These are phyloP conservation scores for Drosophila longiperda DNA, from an alignment of 2,888 invertebrate genomes.

Conservation along the genomic window DNA sequence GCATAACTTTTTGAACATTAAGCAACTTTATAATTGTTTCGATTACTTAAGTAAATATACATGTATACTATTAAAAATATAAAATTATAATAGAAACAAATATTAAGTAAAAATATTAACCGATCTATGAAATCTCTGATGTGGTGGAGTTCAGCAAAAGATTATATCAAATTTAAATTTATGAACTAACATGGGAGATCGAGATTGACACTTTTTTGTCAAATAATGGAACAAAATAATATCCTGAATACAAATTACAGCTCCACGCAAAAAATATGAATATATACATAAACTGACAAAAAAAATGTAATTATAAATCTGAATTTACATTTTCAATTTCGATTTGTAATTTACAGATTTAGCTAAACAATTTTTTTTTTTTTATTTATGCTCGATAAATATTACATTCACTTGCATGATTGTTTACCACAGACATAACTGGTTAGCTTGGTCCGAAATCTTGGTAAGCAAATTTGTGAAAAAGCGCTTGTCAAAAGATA, in stretches of 20 bases:
- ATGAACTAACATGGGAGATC: not conserved
- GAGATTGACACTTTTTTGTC: not conserved
- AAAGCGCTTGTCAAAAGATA: not conserved
- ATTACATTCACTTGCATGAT: not conserved
- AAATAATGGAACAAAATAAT: not conserved
- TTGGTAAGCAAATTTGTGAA: not conserved
- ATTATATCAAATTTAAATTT: not conserved
- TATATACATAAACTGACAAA: not conserved
- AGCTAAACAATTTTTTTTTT: not conserved
- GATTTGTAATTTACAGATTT: not conserved
- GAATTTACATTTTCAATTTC: not conserved
- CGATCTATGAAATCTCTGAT: not conserved
- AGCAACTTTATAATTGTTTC: not conserved
- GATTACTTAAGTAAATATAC: not conserved
- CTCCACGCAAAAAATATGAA: not conserved
- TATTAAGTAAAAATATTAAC: not conserved
- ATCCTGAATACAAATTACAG: not conserved
- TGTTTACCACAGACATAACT: not conserved
- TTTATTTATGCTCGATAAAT: not conserved
- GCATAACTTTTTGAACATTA: not conserved
- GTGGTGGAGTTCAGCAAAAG: not conserved
- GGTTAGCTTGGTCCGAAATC: not conserved
- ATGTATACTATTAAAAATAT: not conserved
- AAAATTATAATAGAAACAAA: not conserved
- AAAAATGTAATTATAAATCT: not conserved